Evolutionary conservation across 2,797 vertebrate genomes (phyloP).

Genomic region (Chlorospingus flavigularis): DNA sequence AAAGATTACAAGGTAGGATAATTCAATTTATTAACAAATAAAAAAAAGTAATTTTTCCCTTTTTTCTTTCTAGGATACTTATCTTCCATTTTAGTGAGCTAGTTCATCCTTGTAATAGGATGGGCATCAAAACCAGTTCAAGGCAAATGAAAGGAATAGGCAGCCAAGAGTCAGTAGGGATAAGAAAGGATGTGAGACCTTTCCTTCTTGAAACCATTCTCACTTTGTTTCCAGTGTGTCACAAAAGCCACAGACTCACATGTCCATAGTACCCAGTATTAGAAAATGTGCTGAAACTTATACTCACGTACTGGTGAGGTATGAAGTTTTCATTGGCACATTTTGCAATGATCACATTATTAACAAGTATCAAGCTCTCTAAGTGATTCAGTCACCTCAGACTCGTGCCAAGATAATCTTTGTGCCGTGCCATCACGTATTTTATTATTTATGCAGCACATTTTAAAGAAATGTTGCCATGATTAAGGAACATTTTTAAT

Average conservation of each 20-base stretch:
- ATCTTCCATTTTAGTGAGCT: background rate
- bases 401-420: constrained; percentile 34
- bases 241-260: background rate
- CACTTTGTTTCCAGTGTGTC: background rate
- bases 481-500: background rate
- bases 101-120: background rate
- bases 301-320: background rate
- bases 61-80: background rate
- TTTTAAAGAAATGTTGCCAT: background rate
- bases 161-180: background rate
- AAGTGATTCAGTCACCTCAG: constrained; percentile 29
- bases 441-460: constrained; percentile 17
- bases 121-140: background rate
- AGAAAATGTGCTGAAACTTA: background rate
- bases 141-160: background rate
- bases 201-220: background rate
- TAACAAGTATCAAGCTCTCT: constrained; percentile 16
- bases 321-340: constrained; percentile 46
- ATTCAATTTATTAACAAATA: background rate
- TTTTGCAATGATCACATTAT: constrained; percentile 28
- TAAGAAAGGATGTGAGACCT: background rate
- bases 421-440: background rate
- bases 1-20: background rate
- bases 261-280: background rate
- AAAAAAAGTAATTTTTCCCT: background rate